phyloP scores from a whole-genome alignment of 2,797 vertebrate species.

The Emys orbicularis region DNA sequence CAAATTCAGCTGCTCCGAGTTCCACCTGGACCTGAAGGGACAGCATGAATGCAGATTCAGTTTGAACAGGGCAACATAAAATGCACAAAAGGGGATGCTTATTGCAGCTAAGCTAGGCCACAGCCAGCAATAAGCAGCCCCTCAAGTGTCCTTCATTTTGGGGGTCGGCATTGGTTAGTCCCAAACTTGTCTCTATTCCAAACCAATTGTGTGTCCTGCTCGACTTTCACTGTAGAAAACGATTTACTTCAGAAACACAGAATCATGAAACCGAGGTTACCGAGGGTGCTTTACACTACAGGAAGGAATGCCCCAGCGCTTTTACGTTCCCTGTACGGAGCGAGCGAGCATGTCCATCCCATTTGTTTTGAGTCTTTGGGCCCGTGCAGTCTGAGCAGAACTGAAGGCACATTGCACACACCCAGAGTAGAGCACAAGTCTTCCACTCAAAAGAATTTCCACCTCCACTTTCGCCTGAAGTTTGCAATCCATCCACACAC shows the following conservation, averaged over 20 bases:
- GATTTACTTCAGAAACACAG: background rate
- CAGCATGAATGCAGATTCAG: background rate
- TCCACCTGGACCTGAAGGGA: background rate
- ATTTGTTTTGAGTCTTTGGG: background rate
- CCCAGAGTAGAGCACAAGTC: accelerated
- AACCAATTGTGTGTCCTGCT: background rate
- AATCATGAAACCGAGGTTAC: background rate
- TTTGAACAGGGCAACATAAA: background rate
- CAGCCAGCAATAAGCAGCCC: accelerated
- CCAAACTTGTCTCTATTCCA: accelerated
- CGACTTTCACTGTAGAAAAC: background rate
- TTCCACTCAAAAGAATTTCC: background rate
- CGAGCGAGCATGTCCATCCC: accelerated
- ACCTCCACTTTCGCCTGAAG: background rate
- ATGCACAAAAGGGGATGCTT: background rate
- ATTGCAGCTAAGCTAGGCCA: background rate
- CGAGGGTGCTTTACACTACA: accelerated
- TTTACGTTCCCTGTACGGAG: accelerated
- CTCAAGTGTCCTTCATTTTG: background rate
- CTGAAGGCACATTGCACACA: background rate
- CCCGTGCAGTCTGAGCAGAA: background rate
- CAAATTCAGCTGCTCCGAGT: background rate
- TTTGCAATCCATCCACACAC: background rate
- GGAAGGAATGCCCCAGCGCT: accelerated
- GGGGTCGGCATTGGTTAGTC: accelerated